These are phyloP conservation scores for Zoanthus gigantus DNA, from an alignment of 92 coral and sea anemone species.

Conservation along the genomic window DNA sequence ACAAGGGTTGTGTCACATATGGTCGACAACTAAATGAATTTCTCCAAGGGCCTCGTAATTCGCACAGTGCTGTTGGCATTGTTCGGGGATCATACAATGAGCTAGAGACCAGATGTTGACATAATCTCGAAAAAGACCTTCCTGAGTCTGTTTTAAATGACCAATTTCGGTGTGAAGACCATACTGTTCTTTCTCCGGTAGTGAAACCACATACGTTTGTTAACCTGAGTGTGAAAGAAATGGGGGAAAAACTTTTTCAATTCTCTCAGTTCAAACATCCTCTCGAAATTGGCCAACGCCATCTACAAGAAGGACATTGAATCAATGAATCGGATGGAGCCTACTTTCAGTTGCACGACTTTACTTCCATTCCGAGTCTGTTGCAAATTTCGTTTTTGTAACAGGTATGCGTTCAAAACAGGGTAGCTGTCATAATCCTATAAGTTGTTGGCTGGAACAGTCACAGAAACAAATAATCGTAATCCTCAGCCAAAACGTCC, in stretches of 20 bases:
- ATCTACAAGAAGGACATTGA: background rate
- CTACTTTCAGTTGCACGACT: slow-evolving; percentile 36
- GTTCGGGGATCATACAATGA: background rate
- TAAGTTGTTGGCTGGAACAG: slow-evolving; percentile 30
- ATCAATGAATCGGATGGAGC: slow-evolving; percentile 8
- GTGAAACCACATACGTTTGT: slow-evolving; percentile 33
- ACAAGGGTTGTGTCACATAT: slow-evolving; percentile 15
- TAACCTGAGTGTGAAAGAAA: slow-evolving; percentile 23
- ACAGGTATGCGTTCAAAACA: background rate
- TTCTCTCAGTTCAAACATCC: slow-evolving; percentile 26
- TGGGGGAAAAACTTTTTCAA: slow-evolving; percentile 35
- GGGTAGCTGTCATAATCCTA: slow-evolving; percentile 49
- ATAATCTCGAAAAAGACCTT: slow-evolving; percentile 28
- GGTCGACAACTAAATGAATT: background rate
- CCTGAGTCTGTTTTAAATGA: background rate
- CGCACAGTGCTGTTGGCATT: background rate
- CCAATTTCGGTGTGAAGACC: slow-evolving; percentile 28
- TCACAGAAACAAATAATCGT: background rate
- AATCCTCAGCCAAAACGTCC: slow-evolving; percentile 10
- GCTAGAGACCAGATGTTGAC: slow-evolving; percentile 36
- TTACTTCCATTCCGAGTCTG: slow-evolving; percentile 36
- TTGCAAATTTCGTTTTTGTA: slow-evolving; percentile 10
- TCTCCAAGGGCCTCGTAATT: background rate
- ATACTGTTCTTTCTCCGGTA: slow-evolving; percentile 21
- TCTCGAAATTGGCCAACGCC: slow-evolving; percentile 21